Conservation (phyloP, 2,888 invertebrate genomes). For the Parasteatoda lunata region DNA sequence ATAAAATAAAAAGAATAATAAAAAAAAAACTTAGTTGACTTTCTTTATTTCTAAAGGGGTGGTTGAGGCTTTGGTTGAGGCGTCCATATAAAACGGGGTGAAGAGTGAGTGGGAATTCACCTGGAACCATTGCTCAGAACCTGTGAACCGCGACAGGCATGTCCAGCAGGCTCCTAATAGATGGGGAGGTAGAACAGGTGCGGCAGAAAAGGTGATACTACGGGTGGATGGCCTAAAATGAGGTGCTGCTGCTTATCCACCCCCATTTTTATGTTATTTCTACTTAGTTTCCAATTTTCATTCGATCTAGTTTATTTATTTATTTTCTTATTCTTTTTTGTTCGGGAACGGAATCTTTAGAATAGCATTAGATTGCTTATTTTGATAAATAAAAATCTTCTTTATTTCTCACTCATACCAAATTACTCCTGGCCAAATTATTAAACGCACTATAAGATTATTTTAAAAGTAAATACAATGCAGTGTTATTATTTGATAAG, state of each 20-base stretch:
- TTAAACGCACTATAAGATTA: neutral
- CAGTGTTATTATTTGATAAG: no score
- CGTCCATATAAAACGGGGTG: no score
- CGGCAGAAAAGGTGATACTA: constrained; percentile 53
- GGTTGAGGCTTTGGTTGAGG: no score
- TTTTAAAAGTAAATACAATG: no score
- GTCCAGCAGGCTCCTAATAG: constrained; percentile 36
- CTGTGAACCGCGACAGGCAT: constrained; percentile 59
- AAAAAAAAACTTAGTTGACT: no score
- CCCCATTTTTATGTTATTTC: neutral
- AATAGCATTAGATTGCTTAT: neutral
- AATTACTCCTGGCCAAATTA: neutral
- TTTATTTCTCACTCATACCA: neutral
- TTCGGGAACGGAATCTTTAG: neutral
- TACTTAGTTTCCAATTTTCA: neutral
- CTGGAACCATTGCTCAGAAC: constrained; percentile 58
- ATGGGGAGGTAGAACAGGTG: constrained; percentile 24
- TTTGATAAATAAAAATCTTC: neutral
- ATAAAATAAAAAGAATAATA: no score
- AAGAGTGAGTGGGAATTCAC: constrained; percentile 24
- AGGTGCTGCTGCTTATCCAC: constrained; percentile 27
- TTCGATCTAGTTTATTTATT: neutral
- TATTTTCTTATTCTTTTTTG: neutral
- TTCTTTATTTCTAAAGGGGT: no score
- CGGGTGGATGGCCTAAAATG: constrained; percentile 58